Base-by-base conservation (phyloP, 2,113 vertebrate species). In the Poeciliopsis occidentalis region DNA sequence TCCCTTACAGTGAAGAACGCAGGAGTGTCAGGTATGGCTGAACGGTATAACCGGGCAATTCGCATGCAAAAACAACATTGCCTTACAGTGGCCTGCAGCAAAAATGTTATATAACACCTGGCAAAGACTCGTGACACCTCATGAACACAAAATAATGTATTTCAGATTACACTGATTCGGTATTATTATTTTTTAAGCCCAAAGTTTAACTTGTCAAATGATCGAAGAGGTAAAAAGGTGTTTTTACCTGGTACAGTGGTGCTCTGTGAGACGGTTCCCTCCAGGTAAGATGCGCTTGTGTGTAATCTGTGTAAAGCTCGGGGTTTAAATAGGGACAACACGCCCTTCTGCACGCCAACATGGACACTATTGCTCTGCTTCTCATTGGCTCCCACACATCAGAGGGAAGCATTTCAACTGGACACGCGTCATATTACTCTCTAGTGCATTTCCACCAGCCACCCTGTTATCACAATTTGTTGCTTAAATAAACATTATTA, bases 281-380 rank as follows among this genome's bases (percentile, higher is more conserved):
- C 4, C 77, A 82, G 82, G 87, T 89, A 47, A 75, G 19, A 74
- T 44, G 75, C 17, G 81, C 86, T 44, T 84, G 81, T 65, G 83
- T 61, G 30, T 61, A 73, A 85, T 80, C 60, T 13, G 72, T 31
- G 64, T 54, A 75, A 73, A 74, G 19, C 80, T 69, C 54, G 11
- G 31, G 62, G 80, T 84, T 95, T 94, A 94, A 92, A 91, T 94
- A 92, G 71, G 77, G 67, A 47, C 72, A 75, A 75, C 90, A 89
- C 93, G 85, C 91, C 92, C 91, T 81, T 85, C 22, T 79, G 71
- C 83, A 71, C 82, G 60, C 64, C 75, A 85, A 79, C 79, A 76
- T 44, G 31, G 61, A 72, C 39, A 68, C 64, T 1, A 60, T 47
- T 57, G 13, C 71, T 37, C 63, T 5, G 41, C 4, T 69, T 75